Evolutionary conservation across 2,113 vertebrate species (phyloP).

Genomic region (western clawed frog (Xenopus tropicalis)): UCB_Xtro_10.0 CM004444.2:152376501-152377000

Average conservation of each 20-base stretch:
- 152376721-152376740: conserved; percentile 81
- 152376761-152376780: conserved; percentile 97
- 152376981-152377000: no score
- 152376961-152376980: no score
- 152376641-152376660: conserved; percentile 87
- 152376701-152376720: conserved; percentile 93
- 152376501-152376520: no score
- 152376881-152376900: no score
- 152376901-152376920: no score
- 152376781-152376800: conserved; percentile 80
- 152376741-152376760: conserved; percentile 83
- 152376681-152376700: conserved; percentile 83
- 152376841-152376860: no score
- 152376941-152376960: no score
- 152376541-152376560: no score
- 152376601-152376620: conserved; percentile 92
- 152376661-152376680: conserved; percentile 90
- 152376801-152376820: conserved; percentile 77
- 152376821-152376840: no score
- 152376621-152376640: conserved; percentile 88
- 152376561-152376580: conserved; percentile 61
- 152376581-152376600: conserved; percentile 91
- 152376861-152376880: no score
- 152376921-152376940: no score
- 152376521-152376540: no score